Conservation (phyloP, 2,113 vertebrate genomes). For the Arothron firmamentum region DNA sequence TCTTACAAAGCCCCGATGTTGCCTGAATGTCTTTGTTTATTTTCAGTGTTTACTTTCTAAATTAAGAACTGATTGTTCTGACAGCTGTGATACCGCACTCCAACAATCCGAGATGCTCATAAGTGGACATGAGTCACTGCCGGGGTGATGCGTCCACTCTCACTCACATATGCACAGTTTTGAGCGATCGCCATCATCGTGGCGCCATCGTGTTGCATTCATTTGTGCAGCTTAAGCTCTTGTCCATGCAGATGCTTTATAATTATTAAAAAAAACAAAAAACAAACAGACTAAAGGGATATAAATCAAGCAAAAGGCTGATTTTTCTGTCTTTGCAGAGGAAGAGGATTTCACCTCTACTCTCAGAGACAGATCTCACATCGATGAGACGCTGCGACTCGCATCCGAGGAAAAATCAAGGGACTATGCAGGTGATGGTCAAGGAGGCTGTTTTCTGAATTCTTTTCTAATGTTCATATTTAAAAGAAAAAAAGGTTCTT, state of each 20-base stretch:
- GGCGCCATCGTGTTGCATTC: too few species aligned
- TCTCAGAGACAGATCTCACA: slow-evolving; percentile 88
- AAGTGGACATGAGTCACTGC: slow-evolving; percentile 44
- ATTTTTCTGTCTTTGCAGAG: slow-evolving; percentile 69
- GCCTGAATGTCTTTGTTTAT: slow-evolving; percentile 51
- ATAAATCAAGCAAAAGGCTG: background rate
- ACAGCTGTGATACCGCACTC: slow-evolving; percentile 53
- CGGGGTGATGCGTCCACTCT: slow-evolving; percentile 22
- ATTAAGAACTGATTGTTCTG: slow-evolving; percentile 52
- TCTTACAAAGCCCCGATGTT: slow-evolving; percentile 47
- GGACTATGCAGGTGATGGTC: slow-evolving; percentile 84
- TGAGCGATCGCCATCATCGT: background rate
- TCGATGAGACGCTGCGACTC: slow-evolving; percentile 89
- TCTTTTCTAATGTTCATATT: background rate
- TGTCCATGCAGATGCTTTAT: too few species aligned
- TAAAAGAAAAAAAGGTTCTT: too few species aligned
- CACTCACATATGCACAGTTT: background rate
- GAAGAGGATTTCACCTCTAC: slow-evolving; percentile 78
- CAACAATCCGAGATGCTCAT: slow-evolving; percentile 43
- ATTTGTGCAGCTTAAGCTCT: background rate
- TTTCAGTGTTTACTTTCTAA: slow-evolving; percentile 54
- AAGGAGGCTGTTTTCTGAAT: background rate
- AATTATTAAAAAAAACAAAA: background rate
- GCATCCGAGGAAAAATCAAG: slow-evolving; percentile 84
- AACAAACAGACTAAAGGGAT: background rate